These are phyloP conservation scores for Orientallactaga bullata DNA, from an alignment of 2,113 vertebrate genomes.

Conservation along the genomic window DNA sequence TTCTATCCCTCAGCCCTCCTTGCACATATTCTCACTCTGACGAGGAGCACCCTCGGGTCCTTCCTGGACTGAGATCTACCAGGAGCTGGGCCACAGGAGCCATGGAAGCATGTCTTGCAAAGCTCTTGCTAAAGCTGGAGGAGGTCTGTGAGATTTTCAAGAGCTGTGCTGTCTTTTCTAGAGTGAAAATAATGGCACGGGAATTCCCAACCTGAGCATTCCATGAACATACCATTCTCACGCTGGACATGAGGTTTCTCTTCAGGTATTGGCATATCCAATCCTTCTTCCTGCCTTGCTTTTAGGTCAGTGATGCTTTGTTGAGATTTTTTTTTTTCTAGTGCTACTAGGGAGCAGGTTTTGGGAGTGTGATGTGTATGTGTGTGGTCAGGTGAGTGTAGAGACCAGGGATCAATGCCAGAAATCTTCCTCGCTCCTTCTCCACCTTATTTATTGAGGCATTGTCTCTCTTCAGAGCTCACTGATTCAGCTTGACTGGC, in stretches of 20 bases:
- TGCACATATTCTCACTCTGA: not conserved
- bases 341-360: not conserved
- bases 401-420: no score
- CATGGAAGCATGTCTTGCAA: fast-evolving
- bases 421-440: no score
- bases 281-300: not conserved
- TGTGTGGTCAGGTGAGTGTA: no score
- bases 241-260: not conserved
- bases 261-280: not conserved
- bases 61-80: fast-evolving
- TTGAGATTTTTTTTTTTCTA: not conserved
- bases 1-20: not conserved
- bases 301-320: not conserved
- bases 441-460: no score
- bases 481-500: no score
- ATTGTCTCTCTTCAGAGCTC: no score
- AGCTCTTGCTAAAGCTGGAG: not conserved
- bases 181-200: not conserved
- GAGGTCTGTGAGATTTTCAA: not conserved
- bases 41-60: not conserved
- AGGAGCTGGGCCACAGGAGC: not conserved
- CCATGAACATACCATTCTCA: not conserved
- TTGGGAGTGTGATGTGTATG: not conserved
- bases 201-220: not conserved
- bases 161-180: fast-evolving